phyloP scores from a whole-genome alignment of 2,113 vertebrate genomes.

The Alexandromys fortis region DNA sequence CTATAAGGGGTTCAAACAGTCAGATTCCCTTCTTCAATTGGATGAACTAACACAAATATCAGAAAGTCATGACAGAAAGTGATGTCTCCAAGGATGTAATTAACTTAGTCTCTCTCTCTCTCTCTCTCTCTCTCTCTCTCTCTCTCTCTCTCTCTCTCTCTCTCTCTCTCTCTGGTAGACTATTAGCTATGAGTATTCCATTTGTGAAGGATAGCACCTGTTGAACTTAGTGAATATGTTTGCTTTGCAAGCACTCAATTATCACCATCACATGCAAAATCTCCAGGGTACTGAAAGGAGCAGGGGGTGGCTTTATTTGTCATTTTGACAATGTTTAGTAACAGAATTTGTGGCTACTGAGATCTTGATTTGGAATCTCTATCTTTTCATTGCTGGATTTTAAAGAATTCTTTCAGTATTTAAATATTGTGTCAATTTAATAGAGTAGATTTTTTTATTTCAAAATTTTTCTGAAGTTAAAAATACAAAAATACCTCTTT shows the following conservation, averaged over 20 bases:
- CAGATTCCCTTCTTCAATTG: slow-evolving; percentile 5
- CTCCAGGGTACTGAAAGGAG: not conserved
- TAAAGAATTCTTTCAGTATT: not conserved
- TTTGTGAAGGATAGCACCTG: slow-evolving; percentile 1
- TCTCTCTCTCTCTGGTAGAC: not conserved
- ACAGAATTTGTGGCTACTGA: not conserved
- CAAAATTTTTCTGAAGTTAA: not conserved
- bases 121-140: not conserved
- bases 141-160: not conserved
- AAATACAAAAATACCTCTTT: not conserved
- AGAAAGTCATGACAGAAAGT: not conserved
- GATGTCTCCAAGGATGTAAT: not conserved
- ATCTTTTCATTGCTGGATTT: not conserved
- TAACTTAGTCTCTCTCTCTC: not conserved
- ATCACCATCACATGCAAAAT: not conserved
- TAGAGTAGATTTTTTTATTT: not conserved
- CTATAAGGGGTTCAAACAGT: not conserved
- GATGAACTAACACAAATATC: not conserved
- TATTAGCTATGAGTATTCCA: not conserved
- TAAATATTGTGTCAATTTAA: not conserved
- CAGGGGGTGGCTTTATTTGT: not conserved
- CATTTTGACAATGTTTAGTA: not conserved
- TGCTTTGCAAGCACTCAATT: not conserved
- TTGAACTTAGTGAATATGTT: slow-evolving; percentile 17
- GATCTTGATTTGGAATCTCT: not conserved